Conservation (phyloP, 2,113 vertebrate genomes). For the Leptodactylus fuscus region DNA sequence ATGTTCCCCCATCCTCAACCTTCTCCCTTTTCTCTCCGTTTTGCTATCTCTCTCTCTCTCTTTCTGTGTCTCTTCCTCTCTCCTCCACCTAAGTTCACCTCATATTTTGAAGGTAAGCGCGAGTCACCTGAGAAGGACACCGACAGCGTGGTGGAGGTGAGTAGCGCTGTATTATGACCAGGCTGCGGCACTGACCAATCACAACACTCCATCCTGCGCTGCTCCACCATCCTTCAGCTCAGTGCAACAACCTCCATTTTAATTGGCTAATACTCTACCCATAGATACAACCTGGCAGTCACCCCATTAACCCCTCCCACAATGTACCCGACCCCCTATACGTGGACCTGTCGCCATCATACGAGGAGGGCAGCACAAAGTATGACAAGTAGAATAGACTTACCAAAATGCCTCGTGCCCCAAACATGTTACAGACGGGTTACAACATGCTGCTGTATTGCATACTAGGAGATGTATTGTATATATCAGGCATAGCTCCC, state of each 20-base stretch:
- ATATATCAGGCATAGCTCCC: no score
- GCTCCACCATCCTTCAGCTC: slow-evolving; percentile 69
- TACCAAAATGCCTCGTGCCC: no score
- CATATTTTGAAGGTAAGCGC: slow-evolving; percentile 85
- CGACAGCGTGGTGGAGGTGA: slow-evolving; percentile 96
- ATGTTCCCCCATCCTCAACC: slow-evolving; percentile 21
- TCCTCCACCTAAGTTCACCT: slow-evolving; percentile 59
- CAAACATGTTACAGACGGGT: no score
- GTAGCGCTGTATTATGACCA: slow-evolving; percentile 78
- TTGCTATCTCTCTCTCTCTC: slow-evolving; percentile 1
- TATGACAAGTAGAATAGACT: no score
- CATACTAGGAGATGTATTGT: not conserved
- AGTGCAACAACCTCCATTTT: not conserved
- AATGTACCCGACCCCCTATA: not conserved
- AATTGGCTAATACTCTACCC: slow-evolving; percentile 28
- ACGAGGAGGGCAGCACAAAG: not conserved
- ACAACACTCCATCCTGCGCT: slow-evolving; percentile 69
- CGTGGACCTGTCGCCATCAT: not conserved
- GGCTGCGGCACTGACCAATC: slow-evolving; percentile 75
- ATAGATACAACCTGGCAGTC: not conserved
- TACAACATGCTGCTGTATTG: not conserved
- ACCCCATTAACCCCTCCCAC: slow-evolving; percentile 9
- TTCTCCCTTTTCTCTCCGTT: slow-evolving; percentile 23
- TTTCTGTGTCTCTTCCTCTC: slow-evolving; percentile 38
- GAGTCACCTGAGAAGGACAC: slow-evolving; percentile 85